These are phyloP conservation scores for Drosophila elegans DNA, from an alignment of 1,140 invertebrate species.

Conservation along the genomic window DNA sequence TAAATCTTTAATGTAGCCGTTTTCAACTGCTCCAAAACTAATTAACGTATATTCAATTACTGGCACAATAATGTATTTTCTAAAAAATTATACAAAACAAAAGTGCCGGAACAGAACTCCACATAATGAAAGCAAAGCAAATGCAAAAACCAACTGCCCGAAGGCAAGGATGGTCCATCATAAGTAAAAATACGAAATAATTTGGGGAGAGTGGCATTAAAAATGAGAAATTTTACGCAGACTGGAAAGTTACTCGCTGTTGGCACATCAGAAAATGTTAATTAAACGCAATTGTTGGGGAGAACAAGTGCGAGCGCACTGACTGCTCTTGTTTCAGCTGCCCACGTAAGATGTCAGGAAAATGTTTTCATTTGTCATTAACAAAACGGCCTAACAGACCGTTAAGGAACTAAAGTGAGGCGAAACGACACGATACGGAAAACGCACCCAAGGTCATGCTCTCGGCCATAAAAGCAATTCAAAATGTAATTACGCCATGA, in stretches of 20 bases:
- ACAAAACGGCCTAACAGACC: constrained; percentile 61
- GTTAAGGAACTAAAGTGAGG: constrained; percentile 41
- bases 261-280: constrained; percentile 71
- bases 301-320: constrained; percentile 19
- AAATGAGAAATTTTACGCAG: constrained; percentile 41
- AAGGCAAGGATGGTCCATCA: constrained; percentile 23
- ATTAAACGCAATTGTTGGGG: constrained; percentile 70
- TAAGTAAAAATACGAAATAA: constrained; percentile 5
- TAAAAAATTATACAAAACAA: constrained; percentile 47
- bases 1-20: background rate
- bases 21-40: background rate
- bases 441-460: constrained; percentile 40
- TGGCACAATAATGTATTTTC: constrained; percentile 41
- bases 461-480: constrained; percentile 76
- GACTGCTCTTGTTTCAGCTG: constrained; percentile 38
- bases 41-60: constrained; percentile 58
- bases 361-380: constrained; percentile 82
- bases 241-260: constrained; percentile 21
- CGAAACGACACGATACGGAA: constrained; percentile 21
- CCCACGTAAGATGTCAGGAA: constrained; percentile 70
- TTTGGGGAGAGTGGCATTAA: constrained; percentile 31
- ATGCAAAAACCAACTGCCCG: constrained; percentile 29
- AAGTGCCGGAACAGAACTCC: constrained; percentile 8
- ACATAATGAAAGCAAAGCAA: constrained; percentile 51
- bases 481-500: constrained; percentile 80